phyloP scores from a whole-genome alignment of 1,140 invertebrate genomes.

The Brachionus sp. region DNA sequence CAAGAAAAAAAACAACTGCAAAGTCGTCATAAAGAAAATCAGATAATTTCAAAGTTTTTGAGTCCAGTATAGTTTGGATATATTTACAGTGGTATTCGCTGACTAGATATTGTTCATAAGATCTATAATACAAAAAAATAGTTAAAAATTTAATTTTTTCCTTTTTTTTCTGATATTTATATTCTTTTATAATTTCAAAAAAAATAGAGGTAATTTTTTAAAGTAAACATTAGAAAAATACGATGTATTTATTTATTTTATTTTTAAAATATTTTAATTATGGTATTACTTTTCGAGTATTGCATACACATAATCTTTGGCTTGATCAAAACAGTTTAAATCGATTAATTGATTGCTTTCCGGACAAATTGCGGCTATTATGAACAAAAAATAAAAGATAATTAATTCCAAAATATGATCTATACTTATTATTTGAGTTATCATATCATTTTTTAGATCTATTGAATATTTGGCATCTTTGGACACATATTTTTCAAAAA shows the following conservation, averaged over 20 bases:
- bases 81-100: conserved; percentile 42
- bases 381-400: not conserved
- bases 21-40: conserved; percentile 36
- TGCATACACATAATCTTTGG: not conserved
- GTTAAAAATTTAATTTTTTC: not conserved
- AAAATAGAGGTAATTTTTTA: no score
- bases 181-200: not conserved
- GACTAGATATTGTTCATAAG: conserved; percentile 16
- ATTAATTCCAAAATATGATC: not conserved
- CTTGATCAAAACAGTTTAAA: not conserved
- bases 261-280: no score
- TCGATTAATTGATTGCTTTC: not conserved
- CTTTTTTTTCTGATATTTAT: not conserved
- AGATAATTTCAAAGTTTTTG: not conserved
- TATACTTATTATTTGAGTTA: conserved; percentile 11
- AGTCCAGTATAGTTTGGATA: not conserved
- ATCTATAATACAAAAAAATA: not conserved
- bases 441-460: not conserved
- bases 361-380: not conserved
- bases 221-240: no score
- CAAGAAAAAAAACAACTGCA: conserved; percentile 27
- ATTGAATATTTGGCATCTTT: conserved; percentile 8
- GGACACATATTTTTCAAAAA: conserved; percentile 32
- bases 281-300: not conserved
- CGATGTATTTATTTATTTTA: no score